phyloP scores from a whole-genome alignment of 2,888 invertebrate genomes.

The Torymus texanus region DNA sequence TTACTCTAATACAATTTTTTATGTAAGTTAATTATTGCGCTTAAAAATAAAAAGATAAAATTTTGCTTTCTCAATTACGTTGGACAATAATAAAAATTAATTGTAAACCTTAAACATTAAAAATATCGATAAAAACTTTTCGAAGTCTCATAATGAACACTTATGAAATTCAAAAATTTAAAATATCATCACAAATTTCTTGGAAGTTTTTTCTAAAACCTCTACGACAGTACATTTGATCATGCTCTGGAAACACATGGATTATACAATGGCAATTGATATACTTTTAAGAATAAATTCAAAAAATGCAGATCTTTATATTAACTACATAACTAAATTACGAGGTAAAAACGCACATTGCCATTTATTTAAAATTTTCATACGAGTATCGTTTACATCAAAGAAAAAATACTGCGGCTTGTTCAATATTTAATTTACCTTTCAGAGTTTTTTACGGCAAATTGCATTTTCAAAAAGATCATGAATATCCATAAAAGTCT shows the following conservation, averaged over 20 bases:
- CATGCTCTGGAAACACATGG: constrained; percentile 30
- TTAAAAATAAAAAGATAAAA: constrained; percentile 16
- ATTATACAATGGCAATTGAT: constrained; percentile 44
- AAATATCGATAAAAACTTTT: constrained; percentile 42
- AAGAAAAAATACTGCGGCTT: constrained; percentile 50
- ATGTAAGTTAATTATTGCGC: constrained; percentile 31
- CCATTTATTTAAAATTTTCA: constrained; percentile 52
- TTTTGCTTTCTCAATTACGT: constrained; percentile 18
- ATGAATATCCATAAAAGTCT: constrained; percentile 38
- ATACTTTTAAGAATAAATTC: constrained; percentile 17
- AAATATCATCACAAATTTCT: constrained; percentile 46
- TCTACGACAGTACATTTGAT: constrained; percentile 29
- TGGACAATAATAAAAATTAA: constrained; percentile 17
- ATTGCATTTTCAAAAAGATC: constrained; percentile 59
- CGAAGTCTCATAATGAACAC: constrained; percentile 25
- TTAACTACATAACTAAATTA: constrained; percentile 39
- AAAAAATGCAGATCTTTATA: constrained; percentile 47
- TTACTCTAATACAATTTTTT: constrained; percentile 32
- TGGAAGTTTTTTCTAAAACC: constrained; percentile 38
- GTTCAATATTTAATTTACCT: constrained; percentile 17
- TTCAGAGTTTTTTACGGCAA: constrained; percentile 55
- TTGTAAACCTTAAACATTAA: constrained; percentile 29
- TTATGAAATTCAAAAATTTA: constrained; percentile 42
- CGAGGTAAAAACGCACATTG: constrained; percentile 11
- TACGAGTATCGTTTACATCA: constrained; percentile 36